A percentile compares a stretch with the other conserved stretches of the same genome.
Conservation (phyloP, 2,113 vertebrate genomes). For the Apistogramma diplotaenia region DNA sequence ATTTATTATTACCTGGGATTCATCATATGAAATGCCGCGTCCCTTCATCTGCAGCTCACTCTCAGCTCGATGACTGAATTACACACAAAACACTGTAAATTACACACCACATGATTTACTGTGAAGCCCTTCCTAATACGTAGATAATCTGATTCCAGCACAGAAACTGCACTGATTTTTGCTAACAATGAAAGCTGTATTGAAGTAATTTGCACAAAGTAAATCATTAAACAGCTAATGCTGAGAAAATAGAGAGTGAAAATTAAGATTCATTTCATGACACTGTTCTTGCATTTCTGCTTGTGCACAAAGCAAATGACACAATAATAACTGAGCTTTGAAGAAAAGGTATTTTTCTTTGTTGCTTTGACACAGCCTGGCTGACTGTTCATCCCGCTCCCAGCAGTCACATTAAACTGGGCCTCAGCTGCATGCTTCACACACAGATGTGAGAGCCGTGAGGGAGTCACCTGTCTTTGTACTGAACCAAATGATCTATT, state of each 20-base stretch:
- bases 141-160: background rate
- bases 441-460: background rate
- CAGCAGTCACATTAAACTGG: background rate
- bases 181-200: background rate
- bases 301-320: background rate
- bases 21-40: background rate
- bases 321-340: background rate
- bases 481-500: background rate
- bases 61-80: background rate
- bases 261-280: background rate
- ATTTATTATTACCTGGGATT: background rate
- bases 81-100: background rate
- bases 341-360: background rate
- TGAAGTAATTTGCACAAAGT: background rate
- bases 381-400: too few relatives aligned
- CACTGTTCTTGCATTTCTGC: background rate
- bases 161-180: background rate
- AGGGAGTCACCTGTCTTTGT: background rate
- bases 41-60: background rate
- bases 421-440: background rate
- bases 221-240: background rate
- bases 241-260: background rate
- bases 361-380: background rate
- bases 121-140: background rate
- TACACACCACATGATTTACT: background rate